Conservation (phyloP, 92 coral and sea anemone genomes). For the Zoanthus gigantus region DNA sequence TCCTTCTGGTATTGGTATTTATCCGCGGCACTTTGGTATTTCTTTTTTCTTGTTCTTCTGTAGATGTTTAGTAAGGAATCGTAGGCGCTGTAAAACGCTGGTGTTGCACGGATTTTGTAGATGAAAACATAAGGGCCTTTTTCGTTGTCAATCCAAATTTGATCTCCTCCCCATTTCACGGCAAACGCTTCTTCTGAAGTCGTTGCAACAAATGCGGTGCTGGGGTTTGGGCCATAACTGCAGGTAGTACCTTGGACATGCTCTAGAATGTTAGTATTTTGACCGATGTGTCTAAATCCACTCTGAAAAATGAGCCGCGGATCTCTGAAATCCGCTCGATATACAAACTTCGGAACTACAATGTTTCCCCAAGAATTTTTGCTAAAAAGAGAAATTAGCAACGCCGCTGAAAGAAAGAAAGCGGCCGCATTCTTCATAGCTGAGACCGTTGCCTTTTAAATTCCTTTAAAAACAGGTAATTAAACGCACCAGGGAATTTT, state of each 20-base stretch:
- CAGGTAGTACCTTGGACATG: constrained; percentile 21
- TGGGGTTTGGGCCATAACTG: constrained; percentile 29
- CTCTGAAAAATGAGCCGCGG: constrained; percentile 2
- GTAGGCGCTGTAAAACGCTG: constrained; percentile 36
- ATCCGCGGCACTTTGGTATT: constrained; percentile 17
- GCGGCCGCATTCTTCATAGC: background rate
- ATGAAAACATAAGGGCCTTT: constrained; percentile 33
- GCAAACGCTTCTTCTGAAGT: constrained; percentile 36
- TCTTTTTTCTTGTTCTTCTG: background rate
- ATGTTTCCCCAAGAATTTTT: background rate
- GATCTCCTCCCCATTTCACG: constrained; percentile 27
- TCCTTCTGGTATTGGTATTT: constrained; percentile 27
- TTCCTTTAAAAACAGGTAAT: no score
- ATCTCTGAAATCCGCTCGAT: constrained; percentile 24
- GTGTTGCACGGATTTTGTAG: constrained; percentile 36
- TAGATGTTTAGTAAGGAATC: constrained; percentile 5
- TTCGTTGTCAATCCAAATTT: constrained; percentile 24
- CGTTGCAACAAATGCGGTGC: constrained; percentile 44
- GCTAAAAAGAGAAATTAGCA: background rate
- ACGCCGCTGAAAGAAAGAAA: background rate
- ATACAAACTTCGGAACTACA: constrained; percentile 9
- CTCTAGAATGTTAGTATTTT: constrained; percentile 12
- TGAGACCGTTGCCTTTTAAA: no score
- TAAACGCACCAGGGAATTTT: no score
- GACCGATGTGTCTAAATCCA: background rate